Base-by-base conservation (phyloP, 2,113 vertebrate genomes). In the Melozone crissalis region DNA sequence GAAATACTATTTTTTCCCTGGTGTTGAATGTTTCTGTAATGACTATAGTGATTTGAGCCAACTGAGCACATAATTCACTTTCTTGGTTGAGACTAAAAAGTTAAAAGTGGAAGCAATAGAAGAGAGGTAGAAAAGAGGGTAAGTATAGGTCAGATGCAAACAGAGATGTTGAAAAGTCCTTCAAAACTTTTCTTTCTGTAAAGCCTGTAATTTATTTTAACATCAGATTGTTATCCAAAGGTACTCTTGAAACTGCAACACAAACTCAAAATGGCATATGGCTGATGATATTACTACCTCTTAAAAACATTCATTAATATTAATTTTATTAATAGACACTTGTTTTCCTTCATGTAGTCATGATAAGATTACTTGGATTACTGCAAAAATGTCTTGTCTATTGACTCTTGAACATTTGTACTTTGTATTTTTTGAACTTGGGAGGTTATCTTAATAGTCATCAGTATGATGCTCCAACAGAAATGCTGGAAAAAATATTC, bases 1-100 rank as follows among this genome's bases (percentile, higher is more conserved):
- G 69, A 94, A 94, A 94, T 89, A 90, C 52, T 87, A 61, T 84
- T 96, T 93, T 43, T 74, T 94, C 61, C 86, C 83, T 91, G 59
- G 59, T 74, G 89, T 68, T 77, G 46, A 81, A 92, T 17, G 39
- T 55, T 95, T 80, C 65, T 92, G 15, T 80, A 93, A 94, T 93
- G 44, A 49, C 67, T 76, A 15, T 20, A 79, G 63, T 80, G 83
- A 80, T 62, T 77, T 90, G 26, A 67, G 9, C 65, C 43, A 87
- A 7, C 67, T 88, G 83, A 90, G 30, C 24, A 90, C 69, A 88
- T 63, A 95, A 83, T 88, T 90, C 55, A 81, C 27, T 78, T 81
- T 74, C 84, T 92, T 81, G 20, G 31, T 26, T 78, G 62, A 75
- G 41, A 72, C 12, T 57, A 35, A 78, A 84, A 91, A 44, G 52